These are phyloP conservation scores for Athene noctua DNA, from an alignment of 2,113 vertebrate species.

Conservation along the genomic window DNA sequence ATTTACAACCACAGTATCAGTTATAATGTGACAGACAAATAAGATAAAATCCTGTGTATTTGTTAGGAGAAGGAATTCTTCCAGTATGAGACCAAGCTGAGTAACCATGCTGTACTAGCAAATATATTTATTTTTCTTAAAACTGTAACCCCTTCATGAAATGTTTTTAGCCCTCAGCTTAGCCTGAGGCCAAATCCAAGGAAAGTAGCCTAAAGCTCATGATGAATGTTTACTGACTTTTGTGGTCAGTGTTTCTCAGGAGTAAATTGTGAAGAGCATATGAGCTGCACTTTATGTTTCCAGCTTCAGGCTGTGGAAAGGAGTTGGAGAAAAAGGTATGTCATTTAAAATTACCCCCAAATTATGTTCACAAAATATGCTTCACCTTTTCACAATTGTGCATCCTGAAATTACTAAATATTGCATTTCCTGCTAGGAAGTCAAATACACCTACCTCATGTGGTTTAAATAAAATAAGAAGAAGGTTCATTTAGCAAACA, in stretches of 20 bases:
- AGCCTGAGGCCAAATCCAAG: conserved; percentile 77
- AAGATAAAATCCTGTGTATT: conserved; percentile 9
- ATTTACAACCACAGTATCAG: conserved; percentile 47
- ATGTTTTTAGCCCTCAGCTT: conserved; percentile 74
- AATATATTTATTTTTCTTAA: conserved; percentile 58
- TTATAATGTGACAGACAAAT: conserved; percentile 16
- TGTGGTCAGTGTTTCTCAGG: conserved; percentile 72
- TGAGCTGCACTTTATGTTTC: conserved; percentile 61
- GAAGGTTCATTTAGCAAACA: conserved; percentile 63
- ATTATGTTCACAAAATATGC: conserved; percentile 55
- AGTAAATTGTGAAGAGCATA: conserved; percentile 71
- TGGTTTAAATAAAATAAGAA: conserved; percentile 76
- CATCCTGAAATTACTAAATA: conserved; percentile 62
- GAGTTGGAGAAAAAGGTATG: conserved; percentile 36
- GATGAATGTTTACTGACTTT: conserved; percentile 75
- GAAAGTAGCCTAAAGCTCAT: conserved; percentile 74
- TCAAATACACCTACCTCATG: conserved; percentile 40
- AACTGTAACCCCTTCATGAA: conserved; percentile 61
- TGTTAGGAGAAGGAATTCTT: conserved; percentile 33
- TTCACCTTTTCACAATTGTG: conserved; percentile 44
- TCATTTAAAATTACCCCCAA: conserved; percentile 44
- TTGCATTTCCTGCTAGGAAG: conserved; percentile 59
- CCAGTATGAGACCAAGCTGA: conserved; percentile 27
- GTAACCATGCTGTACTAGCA: conserved; percentile 9
- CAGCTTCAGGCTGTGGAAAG: conserved; percentile 67